phyloP scores from a whole-genome alignment of 2,797 vertebrate genomes.

The Cuculus canorus region DNA sequence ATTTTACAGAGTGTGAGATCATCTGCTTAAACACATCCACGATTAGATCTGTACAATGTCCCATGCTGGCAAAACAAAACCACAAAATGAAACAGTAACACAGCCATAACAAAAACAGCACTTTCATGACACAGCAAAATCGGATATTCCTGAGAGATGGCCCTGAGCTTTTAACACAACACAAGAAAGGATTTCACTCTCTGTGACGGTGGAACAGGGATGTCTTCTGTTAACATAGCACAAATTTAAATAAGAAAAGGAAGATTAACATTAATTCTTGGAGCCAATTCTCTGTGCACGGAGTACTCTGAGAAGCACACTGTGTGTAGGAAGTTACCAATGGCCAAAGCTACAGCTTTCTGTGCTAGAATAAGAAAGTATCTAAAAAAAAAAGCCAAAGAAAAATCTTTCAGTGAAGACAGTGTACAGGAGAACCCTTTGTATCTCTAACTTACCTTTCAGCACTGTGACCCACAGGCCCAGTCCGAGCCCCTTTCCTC shows the following conservation, averaged over 20 bases:
- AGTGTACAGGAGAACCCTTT: not conserved
- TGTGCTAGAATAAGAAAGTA: not conserved
- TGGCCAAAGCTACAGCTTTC: not conserved
- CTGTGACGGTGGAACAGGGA: not conserved
- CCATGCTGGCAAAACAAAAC: not conserved
- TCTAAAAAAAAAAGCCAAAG: not conserved
- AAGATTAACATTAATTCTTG: not conserved
- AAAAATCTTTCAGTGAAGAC: not conserved
- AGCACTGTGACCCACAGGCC: not conserved
- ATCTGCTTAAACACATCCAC: slow-evolving; percentile 27
- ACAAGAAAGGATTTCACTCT: not conserved
- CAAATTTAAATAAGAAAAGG: slow-evolving; percentile 37
- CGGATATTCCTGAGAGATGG: slow-evolving; percentile 25
- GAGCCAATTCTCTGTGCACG: not conserved
- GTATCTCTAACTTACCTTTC: not conserved
- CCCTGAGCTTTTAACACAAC: slow-evolving; percentile 28
- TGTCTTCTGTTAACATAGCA: not conserved
- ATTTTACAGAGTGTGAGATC: slow-evolving; percentile 20
- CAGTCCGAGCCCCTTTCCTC: not conserved
- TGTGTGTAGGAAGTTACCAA: not conserved
- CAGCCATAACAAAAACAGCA: not conserved
- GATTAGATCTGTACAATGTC: not conserved
- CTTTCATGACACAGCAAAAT: slow-evolving; percentile 18
- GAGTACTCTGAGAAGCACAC: not conserved
- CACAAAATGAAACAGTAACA: not conserved